Conservation (phyloP, 2,113 vertebrate species). For the Pseudolaguvia tuberculata region DNA sequence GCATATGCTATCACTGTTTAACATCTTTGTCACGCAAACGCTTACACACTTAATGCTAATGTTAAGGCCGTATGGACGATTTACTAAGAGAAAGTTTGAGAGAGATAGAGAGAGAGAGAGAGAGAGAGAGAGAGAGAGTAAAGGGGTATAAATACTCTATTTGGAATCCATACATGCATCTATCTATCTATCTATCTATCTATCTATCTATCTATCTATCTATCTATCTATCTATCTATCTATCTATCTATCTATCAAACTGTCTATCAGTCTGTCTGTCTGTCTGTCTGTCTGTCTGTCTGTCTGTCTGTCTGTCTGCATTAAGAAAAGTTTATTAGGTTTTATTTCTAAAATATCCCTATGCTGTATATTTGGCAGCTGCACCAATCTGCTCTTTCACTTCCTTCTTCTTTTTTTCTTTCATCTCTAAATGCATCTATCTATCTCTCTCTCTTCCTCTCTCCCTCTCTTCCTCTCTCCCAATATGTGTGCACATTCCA, state of each 20-base stretch:
- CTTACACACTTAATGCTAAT: slow-evolving; percentile 8
- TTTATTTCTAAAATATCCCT: too few species aligned
- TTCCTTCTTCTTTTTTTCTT: too few species aligned
- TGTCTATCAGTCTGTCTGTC: background rate
- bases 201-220: background rate
- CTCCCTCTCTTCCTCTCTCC: background rate
- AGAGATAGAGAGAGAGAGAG: background rate
- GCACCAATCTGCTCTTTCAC: too few species aligned
- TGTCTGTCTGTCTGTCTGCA: too few species aligned
- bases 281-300: too few species aligned
- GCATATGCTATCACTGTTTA: slow-evolving; percentile 17
- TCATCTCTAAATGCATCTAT: too few species aligned
- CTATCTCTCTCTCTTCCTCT: background rate
- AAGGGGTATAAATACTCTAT: background rate
- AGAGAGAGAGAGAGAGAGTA: background rate
- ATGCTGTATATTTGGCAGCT: too few species aligned
- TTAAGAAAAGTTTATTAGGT: too few species aligned
- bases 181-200: background rate
- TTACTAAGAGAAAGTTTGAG: background rate
- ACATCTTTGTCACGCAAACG: background rate
- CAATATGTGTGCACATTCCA: background rate
- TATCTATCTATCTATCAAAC: too few species aligned
- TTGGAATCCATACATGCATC: too few species aligned
- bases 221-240: too few species aligned
- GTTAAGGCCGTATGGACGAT: slow-evolving; percentile 21